Evolutionary conservation across 2,113 vertebrate species (phyloP), one percentile per base, ranked within the genome.

Genomic region (Xiphophorus couchianus): DNA sequence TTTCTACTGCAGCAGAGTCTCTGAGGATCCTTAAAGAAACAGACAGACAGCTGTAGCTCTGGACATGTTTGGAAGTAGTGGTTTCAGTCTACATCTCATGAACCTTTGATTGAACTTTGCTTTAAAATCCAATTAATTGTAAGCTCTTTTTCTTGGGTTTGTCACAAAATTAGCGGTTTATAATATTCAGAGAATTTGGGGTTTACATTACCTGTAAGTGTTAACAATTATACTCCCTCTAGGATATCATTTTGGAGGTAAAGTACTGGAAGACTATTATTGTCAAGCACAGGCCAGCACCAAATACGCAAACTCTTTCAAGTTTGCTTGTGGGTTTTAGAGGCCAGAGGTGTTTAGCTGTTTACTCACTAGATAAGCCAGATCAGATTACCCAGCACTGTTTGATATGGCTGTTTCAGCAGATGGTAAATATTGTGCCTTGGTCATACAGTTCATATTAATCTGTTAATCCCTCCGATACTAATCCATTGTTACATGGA

Each of bases 401-500:
- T 66, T 77, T 33, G 51, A 77, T 29, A 67, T 76, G 37, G 65
- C 69, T 76, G 71, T 54, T 69, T 69, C 22, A 51, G n/a, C 68
- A 65, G 33, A 77, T 19, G 25, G 62, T 58, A 61, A 88, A 83
- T 85, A 73, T 80, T 81, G 58, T 33, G 77, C 25, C 22, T 44
- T 51, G 65, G 33, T 64, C 71, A 58, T 73, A 61, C 73, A 66
- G 83, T 74, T 63, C 30, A 78, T 48, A 67, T 68, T 51, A 73
- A 80, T 78, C 74, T 76, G 61, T 85, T 78, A 74, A 88, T 80
- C 71, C 74, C 62, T 54, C 65, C 31, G 64, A 29, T 83, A 66
- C 0, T 5, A 72, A 63, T 80, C 64, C 48, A 75, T 15, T 60
- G 61, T 22, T n/a, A 35, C 60, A 62, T 81, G 74, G 74, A 78